Evolutionary conservation across 1,140 invertebrate species (phyloP), one percentile per base, ranked within the genome.

Genomic region (Microplitis demolitor): DNA sequence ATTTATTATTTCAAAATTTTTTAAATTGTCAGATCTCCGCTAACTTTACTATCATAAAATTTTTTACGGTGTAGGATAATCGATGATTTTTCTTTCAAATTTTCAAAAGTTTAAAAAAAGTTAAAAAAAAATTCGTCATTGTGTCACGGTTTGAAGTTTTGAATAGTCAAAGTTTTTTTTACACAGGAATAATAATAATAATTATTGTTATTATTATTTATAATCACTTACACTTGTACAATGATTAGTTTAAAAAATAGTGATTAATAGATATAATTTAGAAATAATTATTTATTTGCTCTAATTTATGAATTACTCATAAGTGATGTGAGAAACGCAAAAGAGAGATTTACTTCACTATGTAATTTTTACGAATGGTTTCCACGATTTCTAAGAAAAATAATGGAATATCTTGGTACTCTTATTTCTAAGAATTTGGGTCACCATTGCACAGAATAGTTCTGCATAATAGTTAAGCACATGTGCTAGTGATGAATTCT

Each of bases 321-420:
- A 61, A 35, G 60, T 33, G n/a, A 33, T 61, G 5, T 56, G 6
- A 5, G 53, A 56, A 9, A 13, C 53, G 53, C 3, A 61, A 61
- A 33, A 51, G 63, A 66, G 63, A 66, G 24, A 66, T 24, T 51
- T 35, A 66, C 16, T 66, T 66, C 45, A 31, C 14, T 8, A 53
- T 16, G 33, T 45, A 16, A 53, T 62, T 56, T 45, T 66, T 66
- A 51, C 34, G 67, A 56, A 53, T 39, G 67, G 66, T 77, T 79
- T 80, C 76, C 76, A 71, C 51, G 70, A 53, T 80, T 78, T 78
- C 72, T 58, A 45, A 45, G 68, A 63, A 62, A 73, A 68, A 74
- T 54, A 58, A 67, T 53, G 45, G 4, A 67, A 35, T 66, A 34
- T 33, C 54, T 58, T 62, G 35, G 53, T 66, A 54, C 37, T 8